Base-by-base conservation (phyloP, 2,113 vertebrate genomes). In the Equus quagga region DNA sequence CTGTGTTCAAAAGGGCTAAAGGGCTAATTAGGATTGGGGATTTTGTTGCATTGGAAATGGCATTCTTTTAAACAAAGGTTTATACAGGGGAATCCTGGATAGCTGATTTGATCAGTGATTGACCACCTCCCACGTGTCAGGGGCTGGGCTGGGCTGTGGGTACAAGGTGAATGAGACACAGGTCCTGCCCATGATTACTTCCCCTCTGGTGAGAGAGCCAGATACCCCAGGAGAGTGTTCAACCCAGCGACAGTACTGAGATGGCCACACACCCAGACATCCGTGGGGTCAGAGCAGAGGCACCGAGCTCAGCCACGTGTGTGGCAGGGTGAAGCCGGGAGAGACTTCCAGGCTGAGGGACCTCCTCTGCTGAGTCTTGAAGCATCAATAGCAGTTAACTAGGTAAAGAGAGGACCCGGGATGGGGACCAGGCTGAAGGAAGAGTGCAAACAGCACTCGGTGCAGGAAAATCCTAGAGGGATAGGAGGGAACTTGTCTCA, bases 241-340 rank as follows among this genome's bases (percentile, higher is more conserved):
- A 3, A 5, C 21, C 8, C 24, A 19, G 0, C 1, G 9, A 3
- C 3, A 18, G 70, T 3, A 8, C 72, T 4, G 13, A 41, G 49
- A 33, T 5, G 28, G 73, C 19, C 6, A 7, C 3, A 33, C 1
- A 23, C 5, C 33, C 12, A 67, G 92, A 17, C 86, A 23, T 31
- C 11, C 6, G 2, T 1, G 28, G 51, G 78, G 12, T 49, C 54
- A 75, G 36, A 93, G 46, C 23, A 76, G 85, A 58, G 58, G 26
- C 12, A 12, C 87, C 8, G 1, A 28, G 23, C 67, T 44, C 15
- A 44, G 58, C 60, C 12, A 24, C 1, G 10, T 1, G 8, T 31
- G n/a, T 1, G 1, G 11, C 44, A 46, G 14, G 0, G 0, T 6
- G 17, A 31, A 62, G 33, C n/a, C 11, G 0, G 24, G 56, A 31